phyloP scores from a whole-genome alignment of 2,888 invertebrate species.

The Aleiodes alternator region DNA sequence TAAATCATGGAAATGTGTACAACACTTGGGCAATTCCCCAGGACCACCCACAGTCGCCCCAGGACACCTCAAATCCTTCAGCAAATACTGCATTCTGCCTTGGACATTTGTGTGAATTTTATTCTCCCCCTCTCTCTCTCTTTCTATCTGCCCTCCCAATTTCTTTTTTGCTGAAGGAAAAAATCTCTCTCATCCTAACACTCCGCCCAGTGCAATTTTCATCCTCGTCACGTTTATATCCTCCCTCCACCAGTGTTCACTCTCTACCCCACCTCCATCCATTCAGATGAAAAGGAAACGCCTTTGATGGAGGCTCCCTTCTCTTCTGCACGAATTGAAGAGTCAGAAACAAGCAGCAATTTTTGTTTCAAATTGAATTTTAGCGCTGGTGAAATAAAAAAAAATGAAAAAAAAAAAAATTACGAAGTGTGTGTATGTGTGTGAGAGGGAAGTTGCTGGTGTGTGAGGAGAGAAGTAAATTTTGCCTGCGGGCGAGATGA shows the following conservation, averaged over 20 bases:
- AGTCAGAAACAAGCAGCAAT: conserved; percentile 47
- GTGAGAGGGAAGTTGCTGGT: too few species aligned
- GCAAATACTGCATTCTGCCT: conserved; percentile 37
- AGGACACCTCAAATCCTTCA: conserved; percentile 34
- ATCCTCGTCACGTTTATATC: conserved; percentile 44
- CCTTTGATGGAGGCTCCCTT: conserved; percentile 42
- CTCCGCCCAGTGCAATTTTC: conserved; percentile 43
- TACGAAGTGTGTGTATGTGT: conserved; percentile 13
- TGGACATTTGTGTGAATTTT: conserved; percentile 27
- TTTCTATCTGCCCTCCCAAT: not conserved
- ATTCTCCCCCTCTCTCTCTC: not conserved
- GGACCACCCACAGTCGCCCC: conserved; percentile 25
- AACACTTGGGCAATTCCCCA: conserved; percentile 1
- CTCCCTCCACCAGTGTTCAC: not conserved
- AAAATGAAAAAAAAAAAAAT: not conserved
- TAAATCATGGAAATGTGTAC: conserved; percentile 13
- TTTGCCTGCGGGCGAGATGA: conserved; percentile 37
- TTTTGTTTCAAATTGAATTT: conserved; percentile 49
- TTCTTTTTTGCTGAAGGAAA: conserved; percentile 2
- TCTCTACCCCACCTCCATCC: too few species aligned
- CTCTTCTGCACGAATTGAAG: conserved; percentile 38
- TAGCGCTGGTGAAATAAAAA: conserved; percentile 12
- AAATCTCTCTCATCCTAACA: conserved; percentile 15
- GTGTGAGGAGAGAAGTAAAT: conserved; percentile 15
- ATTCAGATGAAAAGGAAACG: conserved; percentile 18